Conservation (phyloP, 2,888 invertebrate species). For the Cremastinae sp. region DNA sequence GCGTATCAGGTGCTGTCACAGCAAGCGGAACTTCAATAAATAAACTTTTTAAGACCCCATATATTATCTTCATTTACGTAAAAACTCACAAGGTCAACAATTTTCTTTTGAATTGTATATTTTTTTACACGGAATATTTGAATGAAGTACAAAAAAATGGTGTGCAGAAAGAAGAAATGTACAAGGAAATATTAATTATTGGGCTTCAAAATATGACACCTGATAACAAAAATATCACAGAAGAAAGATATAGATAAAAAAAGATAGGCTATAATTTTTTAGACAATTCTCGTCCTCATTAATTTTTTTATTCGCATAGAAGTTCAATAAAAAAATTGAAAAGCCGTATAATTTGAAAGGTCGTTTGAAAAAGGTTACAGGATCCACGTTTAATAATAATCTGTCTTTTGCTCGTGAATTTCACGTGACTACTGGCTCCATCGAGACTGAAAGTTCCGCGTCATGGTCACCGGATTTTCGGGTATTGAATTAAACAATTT, state of each 20-base stretch:
- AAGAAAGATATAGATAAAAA: no score
- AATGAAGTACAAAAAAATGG: not conserved
- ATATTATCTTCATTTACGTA: not conserved
- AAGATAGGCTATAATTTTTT: not conserved
- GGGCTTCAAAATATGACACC: not conserved
- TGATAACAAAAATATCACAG: no score
- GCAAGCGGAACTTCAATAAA: not conserved
- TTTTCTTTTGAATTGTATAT: no score
- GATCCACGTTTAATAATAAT: not conserved
- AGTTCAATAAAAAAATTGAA: not conserved
- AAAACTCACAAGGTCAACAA: no score
- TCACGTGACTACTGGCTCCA: slow-evolving; percentile 10
- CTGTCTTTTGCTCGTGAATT: slow-evolving; percentile 4
- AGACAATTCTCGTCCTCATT: no score
- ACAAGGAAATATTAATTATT: slow-evolving; percentile 23
- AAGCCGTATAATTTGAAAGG: not conserved
- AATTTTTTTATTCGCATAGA: no score
- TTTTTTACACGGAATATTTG: not conserved
- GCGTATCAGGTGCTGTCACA: not conserved
- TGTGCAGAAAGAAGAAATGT: not conserved
- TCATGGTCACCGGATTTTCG: slow-evolving; percentile 22
- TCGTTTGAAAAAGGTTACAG: not conserved
- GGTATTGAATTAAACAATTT: slow-evolving; percentile 13
- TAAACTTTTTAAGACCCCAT: not conserved
- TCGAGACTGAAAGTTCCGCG: slow-evolving; percentile 19